phyloP scores from a whole-genome alignment of 2,888 invertebrate species.

The Orchesellides sinensis region DNA sequence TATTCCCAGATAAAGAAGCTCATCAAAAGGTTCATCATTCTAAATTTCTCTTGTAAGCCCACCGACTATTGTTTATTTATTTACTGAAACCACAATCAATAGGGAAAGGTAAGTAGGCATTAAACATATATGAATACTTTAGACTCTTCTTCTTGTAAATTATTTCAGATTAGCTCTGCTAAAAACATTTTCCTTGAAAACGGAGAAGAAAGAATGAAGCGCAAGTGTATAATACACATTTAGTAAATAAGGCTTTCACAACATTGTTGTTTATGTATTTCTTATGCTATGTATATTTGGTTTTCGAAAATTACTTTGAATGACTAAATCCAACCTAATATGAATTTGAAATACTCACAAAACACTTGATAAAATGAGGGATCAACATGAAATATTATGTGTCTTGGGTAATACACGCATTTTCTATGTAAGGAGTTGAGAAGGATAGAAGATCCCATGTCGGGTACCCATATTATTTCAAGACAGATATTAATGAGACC shows the following conservation, averaged over 20 bases:
- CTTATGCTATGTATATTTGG: conserved; percentile 39
- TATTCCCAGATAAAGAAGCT: not conserved
- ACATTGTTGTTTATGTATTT: too few relatives aligned
- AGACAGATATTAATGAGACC: conserved; percentile 69
- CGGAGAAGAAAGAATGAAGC: not conserved
- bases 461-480: conserved; percentile 65
- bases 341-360: conserved; percentile 44
- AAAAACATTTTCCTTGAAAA: too few relatives aligned
- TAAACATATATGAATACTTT: not conserved
- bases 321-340: conserved; percentile 21
- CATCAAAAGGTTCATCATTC: not conserved
- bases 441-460: conserved; percentile 59
- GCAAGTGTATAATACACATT: too few relatives aligned
- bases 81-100: conserved; percentile 44
- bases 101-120: not conserved
- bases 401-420: not conserved
- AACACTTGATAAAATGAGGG: conserved; percentile 63
- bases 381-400: conserved; percentile 50
- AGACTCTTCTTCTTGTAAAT: not conserved
- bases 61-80: conserved; percentile 32
- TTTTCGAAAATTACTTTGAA: conserved; percentile 15
- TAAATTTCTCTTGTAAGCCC: not conserved
- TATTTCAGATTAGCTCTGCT: too few relatives aligned
- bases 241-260: too few relatives aligned
- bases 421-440: conserved; percentile 16